A percentile compares a stretch with the other conserved stretches of the same genome.
These are phyloP conservation scores for Hypanus sabinus DNA, from an alignment of 2,113 vertebrate genomes.

Conservation along the genomic window DNA sequence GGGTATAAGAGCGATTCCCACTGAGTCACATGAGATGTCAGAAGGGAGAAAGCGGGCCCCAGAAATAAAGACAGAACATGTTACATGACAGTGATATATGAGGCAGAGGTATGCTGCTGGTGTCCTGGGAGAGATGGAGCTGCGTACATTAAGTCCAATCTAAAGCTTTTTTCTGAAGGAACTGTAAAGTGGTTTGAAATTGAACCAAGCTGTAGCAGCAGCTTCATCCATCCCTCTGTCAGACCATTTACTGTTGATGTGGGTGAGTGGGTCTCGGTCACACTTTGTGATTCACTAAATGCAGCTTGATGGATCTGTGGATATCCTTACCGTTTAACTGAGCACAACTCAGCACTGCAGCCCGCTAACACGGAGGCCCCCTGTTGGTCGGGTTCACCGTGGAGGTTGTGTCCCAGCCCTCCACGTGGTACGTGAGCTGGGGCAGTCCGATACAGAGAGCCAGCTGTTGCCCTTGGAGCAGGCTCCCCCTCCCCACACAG, in stretches of 20 bases:
- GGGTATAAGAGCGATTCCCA: neutral
- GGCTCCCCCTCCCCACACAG: no score
- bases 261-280: neutral
- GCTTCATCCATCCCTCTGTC: slow-evolving; percentile 1
- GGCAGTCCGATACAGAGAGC: no score
- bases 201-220: neutral
- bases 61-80: neutral
- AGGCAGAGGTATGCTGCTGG: neutral
- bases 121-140: neutral
- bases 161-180: neutral
- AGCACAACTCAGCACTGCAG: no score
- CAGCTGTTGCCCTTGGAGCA: no score
- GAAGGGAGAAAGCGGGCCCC: neutral
- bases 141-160: neutral
- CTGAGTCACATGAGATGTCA: neutral
- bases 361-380: neutral
- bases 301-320: slow-evolving; percentile 19
- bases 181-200: slow-evolving; percentile 30
- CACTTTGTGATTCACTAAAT: slow-evolving; percentile 20
- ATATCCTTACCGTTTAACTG: neutral
- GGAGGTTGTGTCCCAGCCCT: no score
- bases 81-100: neutral
- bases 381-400: no score
- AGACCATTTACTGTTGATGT: neutral
- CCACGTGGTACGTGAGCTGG: no score